Base-by-base conservation (phyloP, 2,797 vertebrate genomes). In the Hozukius guyotensis region DNA sequence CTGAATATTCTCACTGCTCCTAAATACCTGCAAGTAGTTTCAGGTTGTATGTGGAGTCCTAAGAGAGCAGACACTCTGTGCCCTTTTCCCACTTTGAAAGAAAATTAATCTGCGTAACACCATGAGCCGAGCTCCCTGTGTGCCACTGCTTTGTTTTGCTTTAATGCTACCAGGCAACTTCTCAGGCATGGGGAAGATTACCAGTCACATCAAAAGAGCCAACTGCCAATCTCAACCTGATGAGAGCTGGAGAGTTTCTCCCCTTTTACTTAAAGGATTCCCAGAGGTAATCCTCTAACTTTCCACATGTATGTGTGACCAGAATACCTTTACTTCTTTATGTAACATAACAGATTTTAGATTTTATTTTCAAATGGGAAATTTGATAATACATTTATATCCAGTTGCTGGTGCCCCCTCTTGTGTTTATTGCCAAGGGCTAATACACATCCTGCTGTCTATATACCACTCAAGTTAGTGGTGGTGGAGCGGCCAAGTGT, bases 171-270 rank as follows among this genome's bases (percentile, higher is more conserved):
- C 61, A 24, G 78, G 81, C 72, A 81, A 80, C 65, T 72, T 84
- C 75, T 73, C 67, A 60, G 70, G 59, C 74, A 38, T 18, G 20
- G 11, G 38, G 64, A 34, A 84, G 77, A 88, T 88, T 85, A 87
- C 69, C 82, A 80, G 79, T 84, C 82, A 85, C 82, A 83, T 87
- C 72, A 86, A 87, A 82, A 71, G 56, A 64, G 6, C 78, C 13
- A n/a, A n/a, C 61, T 70, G 76, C 75, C 86, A 84, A 67, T 81
- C 75, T 77, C 59, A 25, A 61, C 16, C 83, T 70, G 74, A 85
- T 81, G 61, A 76, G 79, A 88, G 78, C 52, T 31, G 61, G 59
- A 34, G 59, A 78, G 55, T 67, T 80, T 84, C 78, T 83, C 13
- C 25, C 20, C 9, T 55, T 88, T 80, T 29, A 73, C 52, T 69